Percentiles rank a stretch among this genome's conserved stretches.
Conservation (phyloP, 2,888 invertebrate genomes). For the Cephus runcator region DNA sequence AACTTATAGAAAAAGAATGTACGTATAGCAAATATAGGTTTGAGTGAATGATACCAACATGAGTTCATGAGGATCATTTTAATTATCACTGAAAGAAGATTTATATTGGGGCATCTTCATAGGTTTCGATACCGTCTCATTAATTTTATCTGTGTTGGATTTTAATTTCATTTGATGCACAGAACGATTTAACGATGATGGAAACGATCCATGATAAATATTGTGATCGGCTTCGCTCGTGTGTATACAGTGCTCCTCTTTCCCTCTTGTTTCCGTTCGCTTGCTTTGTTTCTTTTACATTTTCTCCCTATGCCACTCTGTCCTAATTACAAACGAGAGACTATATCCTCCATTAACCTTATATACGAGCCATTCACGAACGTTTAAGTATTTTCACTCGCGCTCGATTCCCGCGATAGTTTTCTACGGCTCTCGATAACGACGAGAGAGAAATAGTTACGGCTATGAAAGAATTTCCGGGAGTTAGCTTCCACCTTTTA, state of each 20-base stretch:
- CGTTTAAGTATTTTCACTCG: conserved; percentile 14
- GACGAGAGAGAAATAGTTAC: neutral
- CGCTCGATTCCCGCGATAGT: neutral
- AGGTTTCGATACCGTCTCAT: neutral
- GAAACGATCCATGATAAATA: conserved; percentile 16
- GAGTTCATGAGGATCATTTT: too few species aligned
- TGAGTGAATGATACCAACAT: too few species aligned
- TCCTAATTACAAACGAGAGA: conserved; percentile 12
- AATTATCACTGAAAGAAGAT: too few species aligned
- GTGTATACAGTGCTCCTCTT: neutral
- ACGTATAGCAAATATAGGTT: too few species aligned
- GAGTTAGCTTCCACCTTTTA: neutral
- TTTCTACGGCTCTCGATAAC: neutral
- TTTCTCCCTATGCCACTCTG: neutral
- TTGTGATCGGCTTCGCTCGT: neutral
- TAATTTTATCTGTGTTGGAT: neutral
- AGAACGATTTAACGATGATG: conserved; percentile 17
- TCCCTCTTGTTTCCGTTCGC: neutral
- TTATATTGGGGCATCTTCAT: too few species aligned
- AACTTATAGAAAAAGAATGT: neutral
- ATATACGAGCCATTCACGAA: conserved; percentile 11
- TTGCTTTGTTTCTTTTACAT: conserved; percentile 6
- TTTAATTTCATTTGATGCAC: conserved; percentile 13
- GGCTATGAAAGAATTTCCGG: neutral
- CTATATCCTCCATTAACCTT: conserved; percentile 17